phyloP scores from a whole-genome alignment of 2,888 invertebrate genomes.

The Branchipolynoe longqiensis region DNA sequence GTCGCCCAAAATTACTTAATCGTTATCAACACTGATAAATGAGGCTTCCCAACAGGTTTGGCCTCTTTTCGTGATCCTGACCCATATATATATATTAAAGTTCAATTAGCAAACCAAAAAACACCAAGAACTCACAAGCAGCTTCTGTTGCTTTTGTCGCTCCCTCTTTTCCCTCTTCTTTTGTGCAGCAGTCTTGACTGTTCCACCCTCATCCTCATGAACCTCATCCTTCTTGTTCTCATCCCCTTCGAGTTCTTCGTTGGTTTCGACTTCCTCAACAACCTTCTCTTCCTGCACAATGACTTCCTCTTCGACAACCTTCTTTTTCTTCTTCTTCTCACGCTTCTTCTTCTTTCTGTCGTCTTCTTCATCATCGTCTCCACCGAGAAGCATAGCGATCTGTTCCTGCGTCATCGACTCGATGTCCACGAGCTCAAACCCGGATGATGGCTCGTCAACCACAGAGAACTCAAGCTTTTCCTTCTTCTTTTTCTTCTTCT shows the following conservation, averaged over 20 bases:
- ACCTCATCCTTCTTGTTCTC: constrained; percentile 16
- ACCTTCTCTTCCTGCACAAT: constrained; percentile 90
- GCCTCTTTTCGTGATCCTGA: too few species aligned
- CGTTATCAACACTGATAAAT: too few species aligned
- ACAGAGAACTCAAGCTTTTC: constrained; percentile 13
- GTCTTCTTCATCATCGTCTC: constrained; percentile 67
- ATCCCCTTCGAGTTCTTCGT: constrained; percentile 86
- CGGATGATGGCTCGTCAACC: constrained; percentile 59
- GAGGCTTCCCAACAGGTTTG: too few species aligned
- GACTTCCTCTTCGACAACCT: constrained; percentile 83
- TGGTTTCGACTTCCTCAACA: constrained; percentile 85
- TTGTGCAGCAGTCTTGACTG: constrained; percentile 70
- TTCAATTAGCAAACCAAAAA: background rate
- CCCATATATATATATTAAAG: too few species aligned
- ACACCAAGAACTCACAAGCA: constrained; percentile 67
- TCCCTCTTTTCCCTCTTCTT: constrained; percentile 92
- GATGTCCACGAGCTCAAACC: constrained; percentile 59
- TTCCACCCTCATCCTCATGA: constrained; percentile 61
- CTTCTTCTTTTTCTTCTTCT: constrained; percentile 69
- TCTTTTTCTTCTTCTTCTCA: constrained; percentile 75
- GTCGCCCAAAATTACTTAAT: too few species aligned
- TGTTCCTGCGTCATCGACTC: constrained; percentile 63
- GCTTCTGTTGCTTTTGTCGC: constrained; percentile 91
- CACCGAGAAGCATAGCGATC: constrained; percentile 58
- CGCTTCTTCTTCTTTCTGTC: constrained; percentile 72